phyloP scores from a whole-genome alignment of 2,797 vertebrate species.

The Kryptopterus vitreolus region DNA sequence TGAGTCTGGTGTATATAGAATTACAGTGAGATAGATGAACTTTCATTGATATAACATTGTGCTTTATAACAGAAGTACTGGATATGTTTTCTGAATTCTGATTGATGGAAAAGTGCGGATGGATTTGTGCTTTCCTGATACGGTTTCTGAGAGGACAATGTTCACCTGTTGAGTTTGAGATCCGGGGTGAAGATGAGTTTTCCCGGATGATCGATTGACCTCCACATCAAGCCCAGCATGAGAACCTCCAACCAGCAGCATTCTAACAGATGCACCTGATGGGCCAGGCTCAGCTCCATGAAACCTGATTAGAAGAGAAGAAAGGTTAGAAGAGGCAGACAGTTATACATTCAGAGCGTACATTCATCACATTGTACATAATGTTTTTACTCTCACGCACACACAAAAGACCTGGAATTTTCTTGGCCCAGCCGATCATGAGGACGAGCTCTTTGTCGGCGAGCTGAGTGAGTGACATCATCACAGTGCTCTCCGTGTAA shows the following conservation, averaged over 20 bases:
- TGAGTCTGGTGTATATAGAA: no score
- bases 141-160: not conserved
- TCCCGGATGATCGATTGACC: conserved; percentile 92
- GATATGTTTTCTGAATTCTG: no score
- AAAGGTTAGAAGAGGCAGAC: conserved; percentile 1
- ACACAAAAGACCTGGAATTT: conserved; percentile 67
- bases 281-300: conserved; percentile 83
- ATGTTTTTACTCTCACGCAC: conserved; percentile 4
- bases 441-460: conserved; percentile 94
- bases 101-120: not conserved
- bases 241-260: conserved; percentile 97
- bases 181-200: conserved; percentile 95
- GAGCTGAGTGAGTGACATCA: conserved; percentile 96
- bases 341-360: not conserved
- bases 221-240: conserved; percentile 97
- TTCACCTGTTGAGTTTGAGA: conserved; percentile 89
- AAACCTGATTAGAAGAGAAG: conserved; percentile 77
- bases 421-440: conserved; percentile 87
- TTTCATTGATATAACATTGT: not conserved
- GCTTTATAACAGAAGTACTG: not conserved
- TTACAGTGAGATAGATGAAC: no score
- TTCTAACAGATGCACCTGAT: conserved; percentile 93
- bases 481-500: conserved; percentile 93
- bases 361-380: no score
- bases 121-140: no score